Evolutionary conservation across 2,797 vertebrate genomes (phyloP).

Genomic region (Pelobates cultripes): DNA sequence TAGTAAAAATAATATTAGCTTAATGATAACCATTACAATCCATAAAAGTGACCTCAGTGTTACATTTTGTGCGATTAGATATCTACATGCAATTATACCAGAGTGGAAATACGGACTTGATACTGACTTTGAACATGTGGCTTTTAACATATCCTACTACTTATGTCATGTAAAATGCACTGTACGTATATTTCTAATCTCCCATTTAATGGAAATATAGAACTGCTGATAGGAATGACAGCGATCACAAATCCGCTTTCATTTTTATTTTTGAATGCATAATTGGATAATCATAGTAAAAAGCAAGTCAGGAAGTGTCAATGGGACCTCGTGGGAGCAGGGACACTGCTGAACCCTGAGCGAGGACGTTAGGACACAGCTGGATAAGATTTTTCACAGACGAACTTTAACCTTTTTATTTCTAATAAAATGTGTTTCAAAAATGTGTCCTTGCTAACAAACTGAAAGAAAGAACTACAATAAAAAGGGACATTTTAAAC

Average conservation of each 20-base stretch:
- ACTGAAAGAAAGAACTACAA: not conserved
- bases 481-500: no score
- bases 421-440: constrained; percentile 15
- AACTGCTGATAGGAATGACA: constrained; percentile 36
- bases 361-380: constrained; percentile 22
- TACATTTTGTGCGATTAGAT: constrained; percentile 51
- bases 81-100: constrained; percentile 48
- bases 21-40: constrained; percentile 54
- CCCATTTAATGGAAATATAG: constrained; percentile 47
- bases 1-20: constrained; percentile 52
- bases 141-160: constrained; percentile 53
- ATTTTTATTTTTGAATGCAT: constrained; percentile 49
- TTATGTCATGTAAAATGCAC: constrained; percentile 41
- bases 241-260: constrained; percentile 37
- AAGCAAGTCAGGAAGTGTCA: constrained; percentile 33
- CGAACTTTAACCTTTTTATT: constrained; percentile 33
- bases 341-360: constrained; percentile 14
- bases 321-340: constrained; percentile 11
- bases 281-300: constrained; percentile 56
- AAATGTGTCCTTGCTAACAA: not conserved
- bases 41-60: constrained; percentile 50
- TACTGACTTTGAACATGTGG: constrained; percentile 49
- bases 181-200: constrained; percentile 50
- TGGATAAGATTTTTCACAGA: constrained; percentile 37
- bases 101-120: constrained; percentile 43